Percentiles rank a stretch among this genome's conserved stretches.
Conservation (phyloP, 2,797 vertebrate species). For the Pachyuromys duprasi region DNA sequence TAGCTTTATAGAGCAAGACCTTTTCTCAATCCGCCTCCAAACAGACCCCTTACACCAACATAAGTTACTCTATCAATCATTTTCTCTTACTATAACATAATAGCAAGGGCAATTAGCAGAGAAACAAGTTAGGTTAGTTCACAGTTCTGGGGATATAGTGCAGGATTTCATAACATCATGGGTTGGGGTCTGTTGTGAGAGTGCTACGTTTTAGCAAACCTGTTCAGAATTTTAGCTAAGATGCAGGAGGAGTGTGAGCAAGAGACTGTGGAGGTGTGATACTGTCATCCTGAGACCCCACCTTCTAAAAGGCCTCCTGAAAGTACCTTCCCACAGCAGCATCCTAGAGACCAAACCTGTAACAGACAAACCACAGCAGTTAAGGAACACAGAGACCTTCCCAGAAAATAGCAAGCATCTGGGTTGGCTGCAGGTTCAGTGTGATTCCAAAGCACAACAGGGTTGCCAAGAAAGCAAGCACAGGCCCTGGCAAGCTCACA, state of each 20-base stretch:
- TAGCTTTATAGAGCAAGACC: background rate
- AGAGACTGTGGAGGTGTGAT: background rate
- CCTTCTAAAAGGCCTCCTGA: background rate
- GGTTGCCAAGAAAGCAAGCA: slow-evolving; percentile 54
- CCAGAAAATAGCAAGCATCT: slow-evolving; percentile 27
- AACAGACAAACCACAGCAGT: background rate
- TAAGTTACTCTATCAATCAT: background rate
- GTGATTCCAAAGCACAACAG: slow-evolving; percentile 11
- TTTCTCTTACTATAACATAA: background rate
- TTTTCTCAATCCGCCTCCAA: background rate
- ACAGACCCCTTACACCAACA: background rate
- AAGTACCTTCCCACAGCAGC: background rate
- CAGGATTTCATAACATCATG: background rate
- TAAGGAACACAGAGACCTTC: slow-evolving; percentile 17
- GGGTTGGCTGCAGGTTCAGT: slow-evolving; percentile 25
- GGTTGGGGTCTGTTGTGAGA: background rate
- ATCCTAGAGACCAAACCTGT: background rate
- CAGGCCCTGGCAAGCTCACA: slow-evolving; percentile 48
- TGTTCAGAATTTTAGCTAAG: background rate
- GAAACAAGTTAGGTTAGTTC: background rate
- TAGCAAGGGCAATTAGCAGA: background rate
- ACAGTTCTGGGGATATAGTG: background rate
- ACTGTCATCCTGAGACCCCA: no score
- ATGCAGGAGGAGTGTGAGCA: background rate
- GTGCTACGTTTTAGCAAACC: background rate